phyloP scores from a whole-genome alignment of 2,797 vertebrate species.

The Pogonophryne albipinna region DNA sequence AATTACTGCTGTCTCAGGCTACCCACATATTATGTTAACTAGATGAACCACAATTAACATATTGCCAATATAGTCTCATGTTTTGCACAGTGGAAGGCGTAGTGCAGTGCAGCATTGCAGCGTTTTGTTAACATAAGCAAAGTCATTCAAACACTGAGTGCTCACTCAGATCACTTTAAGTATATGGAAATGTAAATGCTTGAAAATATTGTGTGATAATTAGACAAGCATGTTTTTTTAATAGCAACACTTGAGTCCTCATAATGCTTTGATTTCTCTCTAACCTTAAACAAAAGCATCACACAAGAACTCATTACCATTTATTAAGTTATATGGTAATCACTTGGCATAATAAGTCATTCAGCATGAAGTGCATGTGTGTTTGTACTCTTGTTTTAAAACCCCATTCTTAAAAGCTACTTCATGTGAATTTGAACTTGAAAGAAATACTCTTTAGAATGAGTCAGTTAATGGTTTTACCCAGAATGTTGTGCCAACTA shows the following conservation, averaged over 20 bases:
- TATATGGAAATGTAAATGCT: background rate
- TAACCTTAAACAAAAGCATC: slow-evolving; percentile 9
- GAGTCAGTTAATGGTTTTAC: slow-evolving; percentile 18
- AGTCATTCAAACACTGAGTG: slow-evolving; percentile 9
- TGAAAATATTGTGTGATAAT: background rate
- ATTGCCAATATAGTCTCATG: slow-evolving; percentile 55
- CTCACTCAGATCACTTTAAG: slow-evolving; percentile 8
- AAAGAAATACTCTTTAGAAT: slow-evolving; percentile 22
- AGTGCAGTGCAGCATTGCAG: slow-evolving; percentile 55
- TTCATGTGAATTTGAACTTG: slow-evolving; percentile 19
- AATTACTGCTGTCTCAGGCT: slow-evolving; percentile 69
- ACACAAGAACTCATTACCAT: background rate
- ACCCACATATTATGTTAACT: slow-evolving; percentile 78
- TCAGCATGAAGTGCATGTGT: slow-evolving; percentile 10
- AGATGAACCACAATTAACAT: slow-evolving; percentile 73
- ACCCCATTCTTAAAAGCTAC: slow-evolving; percentile 19
- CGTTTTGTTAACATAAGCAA: slow-evolving; percentile 31
- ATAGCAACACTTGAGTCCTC: background rate
- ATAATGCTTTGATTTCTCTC: slow-evolving; percentile 20
- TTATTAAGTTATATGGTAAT: background rate
- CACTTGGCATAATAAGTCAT: slow-evolving; percentile 13
- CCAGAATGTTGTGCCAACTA: slow-evolving; percentile 30
- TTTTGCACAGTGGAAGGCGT: slow-evolving; percentile 36
- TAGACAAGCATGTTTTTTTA: background rate
- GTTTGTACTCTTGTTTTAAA: background rate